Evolutionary conservation across 2,797 vertebrate genomes (phyloP).

Genomic region (Gallirallus australis): DNA sequence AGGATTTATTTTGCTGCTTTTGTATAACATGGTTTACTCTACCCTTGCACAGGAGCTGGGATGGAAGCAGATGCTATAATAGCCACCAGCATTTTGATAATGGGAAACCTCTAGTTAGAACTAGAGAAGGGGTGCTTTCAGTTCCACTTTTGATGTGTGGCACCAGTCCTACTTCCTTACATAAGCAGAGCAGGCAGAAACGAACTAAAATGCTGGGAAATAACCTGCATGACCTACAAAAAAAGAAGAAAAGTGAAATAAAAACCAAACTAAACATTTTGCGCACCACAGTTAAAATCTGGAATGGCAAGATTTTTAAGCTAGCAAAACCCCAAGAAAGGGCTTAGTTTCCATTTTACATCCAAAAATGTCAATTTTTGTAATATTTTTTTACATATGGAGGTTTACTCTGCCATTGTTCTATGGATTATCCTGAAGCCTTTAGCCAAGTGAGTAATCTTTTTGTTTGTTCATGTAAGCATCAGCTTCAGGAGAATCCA

Average conservation of each 20-base stretch:
- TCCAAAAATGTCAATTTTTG: background rate
- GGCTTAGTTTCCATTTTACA: background rate
- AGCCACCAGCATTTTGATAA: constrained; percentile 3
- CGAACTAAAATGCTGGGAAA: background rate
- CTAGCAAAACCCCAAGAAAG: background rate
- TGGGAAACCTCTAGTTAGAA: background rate
- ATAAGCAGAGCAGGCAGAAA: background rate
- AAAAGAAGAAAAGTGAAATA: background rate
- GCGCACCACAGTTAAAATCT: background rate
- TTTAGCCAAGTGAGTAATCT: background rate
- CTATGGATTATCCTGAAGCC: background rate
- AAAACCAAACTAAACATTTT: background rate
- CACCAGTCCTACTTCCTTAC: background rate
- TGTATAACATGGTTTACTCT: background rate
- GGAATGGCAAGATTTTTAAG: background rate
- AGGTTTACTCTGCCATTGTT: background rate
- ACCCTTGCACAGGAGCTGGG: background rate
- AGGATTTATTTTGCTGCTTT: background rate
- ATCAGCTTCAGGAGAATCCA: background rate
- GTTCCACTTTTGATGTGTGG: background rate
- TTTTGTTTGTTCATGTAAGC: background rate
- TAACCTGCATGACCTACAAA: background rate
- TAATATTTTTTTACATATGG: background rate
- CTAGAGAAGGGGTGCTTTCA: background rate
- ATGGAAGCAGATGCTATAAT: background rate